Evolutionary conservation across 2,797 vertebrate species (phyloP).

Genomic region (Molossus alvarezi): DNA sequence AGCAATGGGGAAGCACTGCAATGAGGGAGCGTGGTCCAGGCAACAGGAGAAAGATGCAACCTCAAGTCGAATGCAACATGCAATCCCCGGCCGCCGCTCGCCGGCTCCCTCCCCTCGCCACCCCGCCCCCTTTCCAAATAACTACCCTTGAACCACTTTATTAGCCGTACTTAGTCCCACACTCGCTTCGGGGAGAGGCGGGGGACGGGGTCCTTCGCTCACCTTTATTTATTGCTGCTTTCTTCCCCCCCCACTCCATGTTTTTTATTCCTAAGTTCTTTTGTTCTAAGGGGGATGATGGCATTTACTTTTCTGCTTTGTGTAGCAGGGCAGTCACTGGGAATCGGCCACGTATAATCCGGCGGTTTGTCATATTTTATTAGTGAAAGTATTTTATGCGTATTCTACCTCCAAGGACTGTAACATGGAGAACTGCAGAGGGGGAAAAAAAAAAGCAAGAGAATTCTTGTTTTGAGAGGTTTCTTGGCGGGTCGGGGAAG

Average conservation of each 20-base stretch:
- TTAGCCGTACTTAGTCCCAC: constrained; percentile 76
- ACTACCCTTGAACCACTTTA: constrained; percentile 85
- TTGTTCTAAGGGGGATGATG: constrained; percentile 84
- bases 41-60: constrained; percentile 85
- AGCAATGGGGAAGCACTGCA: constrained; percentile 78
- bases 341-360: constrained; percentile 87
- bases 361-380: constrained; percentile 87
- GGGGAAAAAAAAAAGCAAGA: constrained; percentile 43
- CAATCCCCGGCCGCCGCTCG: constrained; percentile 74
- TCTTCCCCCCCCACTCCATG: constrained; percentile 78
- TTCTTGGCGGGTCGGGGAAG: constrained; percentile 75
- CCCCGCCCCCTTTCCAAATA: constrained; percentile 86
- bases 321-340: constrained; percentile 84
- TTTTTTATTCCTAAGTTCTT: constrained; percentile 86
- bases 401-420: constrained; percentile 83
- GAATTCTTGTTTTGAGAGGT: constrained; percentile 86
- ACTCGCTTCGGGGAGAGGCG: constrained; percentile 67
- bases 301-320: constrained; percentile 88
- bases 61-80: constrained; percentile 84
- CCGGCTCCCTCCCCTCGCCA: constrained; percentile 71
- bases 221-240: constrained; percentile 79
- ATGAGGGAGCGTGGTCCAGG: constrained; percentile 84
- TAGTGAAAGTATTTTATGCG: constrained; percentile 88
- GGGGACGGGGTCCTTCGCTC: constrained; percentile 69
- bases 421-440: constrained; percentile 86